Percentiles rank a stretch among this genome's conserved stretches.
These are phyloP conservation scores for Siniperca scherzeri DNA, from an alignment of 2,797 vertebrate genomes.

Conservation along the genomic window DNA sequence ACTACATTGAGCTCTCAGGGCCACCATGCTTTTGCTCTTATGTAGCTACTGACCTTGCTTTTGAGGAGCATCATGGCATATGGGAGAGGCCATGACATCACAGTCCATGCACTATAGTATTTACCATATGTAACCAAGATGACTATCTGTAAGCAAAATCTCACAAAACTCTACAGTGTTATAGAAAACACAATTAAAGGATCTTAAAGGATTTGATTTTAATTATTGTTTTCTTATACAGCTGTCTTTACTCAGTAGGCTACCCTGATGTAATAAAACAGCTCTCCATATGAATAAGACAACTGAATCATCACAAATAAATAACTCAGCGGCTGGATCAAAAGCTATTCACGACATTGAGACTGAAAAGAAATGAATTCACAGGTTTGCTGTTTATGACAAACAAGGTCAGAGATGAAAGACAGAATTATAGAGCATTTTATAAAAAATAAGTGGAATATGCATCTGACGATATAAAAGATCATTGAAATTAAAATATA, in stretches of 20 bases:
- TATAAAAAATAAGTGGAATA: background rate
- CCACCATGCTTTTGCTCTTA: background rate
- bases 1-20: too few species aligned
- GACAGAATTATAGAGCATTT: background rate
- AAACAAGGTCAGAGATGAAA: slow-evolving; percentile 17
- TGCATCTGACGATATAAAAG: background rate
- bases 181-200: background rate
- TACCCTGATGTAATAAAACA: background rate
- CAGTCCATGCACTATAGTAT: background rate
- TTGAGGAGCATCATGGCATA: background rate
- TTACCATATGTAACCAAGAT: background rate
- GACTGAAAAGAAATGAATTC: background rate
- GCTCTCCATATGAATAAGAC: background rate
- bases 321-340: background rate
- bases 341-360: background rate
- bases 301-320: background rate
- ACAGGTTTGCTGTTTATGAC: background rate
- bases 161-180: background rate
- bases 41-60: background rate
- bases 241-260: background rate
- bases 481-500: background rate
- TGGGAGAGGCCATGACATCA: background rate
- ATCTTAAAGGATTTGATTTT: too few species aligned
- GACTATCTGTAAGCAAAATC: background rate
- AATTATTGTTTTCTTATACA: too few species aligned